Conservation (phyloP, 2,888 invertebrate genomes). For the Mellilla xanthometata region DNA sequence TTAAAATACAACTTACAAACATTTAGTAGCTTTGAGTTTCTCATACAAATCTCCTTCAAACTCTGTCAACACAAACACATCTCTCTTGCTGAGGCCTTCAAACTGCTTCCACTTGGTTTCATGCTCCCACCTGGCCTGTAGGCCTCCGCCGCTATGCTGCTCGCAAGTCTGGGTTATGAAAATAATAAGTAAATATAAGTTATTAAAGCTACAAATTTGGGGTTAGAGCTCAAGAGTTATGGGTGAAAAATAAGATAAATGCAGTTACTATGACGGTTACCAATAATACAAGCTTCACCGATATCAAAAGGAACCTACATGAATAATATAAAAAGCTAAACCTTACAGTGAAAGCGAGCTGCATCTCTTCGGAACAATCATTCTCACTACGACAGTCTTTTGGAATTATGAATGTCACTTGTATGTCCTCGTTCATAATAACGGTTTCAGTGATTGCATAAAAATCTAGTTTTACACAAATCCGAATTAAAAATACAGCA, state of each 20-base stretch:
- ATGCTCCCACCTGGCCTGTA: slow-evolving; percentile 85
- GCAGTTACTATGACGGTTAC: too few relatives aligned
- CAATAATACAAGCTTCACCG: too few relatives aligned
- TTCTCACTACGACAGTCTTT: slow-evolving; percentile 67
- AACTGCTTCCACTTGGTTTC: slow-evolving; percentile 84
- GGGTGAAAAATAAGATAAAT: too few relatives aligned
- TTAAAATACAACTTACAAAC: slow-evolving; percentile 90
- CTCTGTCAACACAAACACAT: slow-evolving; percentile 90
- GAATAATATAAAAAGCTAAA: too few relatives aligned
- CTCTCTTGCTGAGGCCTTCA: slow-evolving; percentile 83
- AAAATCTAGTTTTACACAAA: background rate
- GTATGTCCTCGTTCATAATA: slow-evolving; percentile 66
- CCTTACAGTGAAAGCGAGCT: slow-evolving; percentile 82
- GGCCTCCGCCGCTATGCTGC: slow-evolving; percentile 78
- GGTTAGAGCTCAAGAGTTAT: too few relatives aligned
- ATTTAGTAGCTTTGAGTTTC: slow-evolving; percentile 84
- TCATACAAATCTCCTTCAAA: slow-evolving; percentile 90
- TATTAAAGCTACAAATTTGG: too few relatives aligned
- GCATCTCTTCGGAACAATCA: slow-evolving; percentile 84
- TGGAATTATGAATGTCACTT: slow-evolving; percentile 80
- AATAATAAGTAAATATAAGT: background rate
- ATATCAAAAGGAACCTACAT: too few relatives aligned
- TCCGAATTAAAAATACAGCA: background rate
- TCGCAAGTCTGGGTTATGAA: slow-evolving; percentile 73
- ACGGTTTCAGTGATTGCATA: background rate